Percentiles rank a stretch among this genome's conserved stretches.
Evolutionary conservation across 1,140 invertebrate species (phyloP).

Genomic region (Galleria mellonella): DNA sequence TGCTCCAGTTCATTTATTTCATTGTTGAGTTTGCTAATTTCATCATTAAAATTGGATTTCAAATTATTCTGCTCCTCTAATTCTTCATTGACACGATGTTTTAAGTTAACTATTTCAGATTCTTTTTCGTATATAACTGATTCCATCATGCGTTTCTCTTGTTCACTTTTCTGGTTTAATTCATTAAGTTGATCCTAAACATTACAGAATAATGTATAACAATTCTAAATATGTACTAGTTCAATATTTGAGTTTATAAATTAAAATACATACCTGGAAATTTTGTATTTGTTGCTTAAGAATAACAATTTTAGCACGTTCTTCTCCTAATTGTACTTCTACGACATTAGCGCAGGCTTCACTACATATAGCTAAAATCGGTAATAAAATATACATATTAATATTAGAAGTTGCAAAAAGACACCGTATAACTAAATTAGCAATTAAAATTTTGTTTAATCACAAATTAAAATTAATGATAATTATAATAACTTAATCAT

Average conservation of each 20-base stretch:
- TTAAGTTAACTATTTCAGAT: conserved; percentile 36
- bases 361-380: conserved; percentile 44
- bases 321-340: conserved; percentile 55
- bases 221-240: too few relatives aligned
- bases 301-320: conserved; percentile 46
- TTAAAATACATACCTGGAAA: conserved; percentile 49
- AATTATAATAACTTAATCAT: too few relatives aligned
- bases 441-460: too few relatives aligned
- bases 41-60: conserved; percentile 29
- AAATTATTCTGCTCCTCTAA: conserved; percentile 45
- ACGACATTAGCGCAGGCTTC: conserved; percentile 58
- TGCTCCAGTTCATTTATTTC: conserved; percentile 51
- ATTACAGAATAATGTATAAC: neutral
- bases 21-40: conserved; percentile 45
- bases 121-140: conserved; percentile 37
- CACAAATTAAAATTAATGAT: neutral
- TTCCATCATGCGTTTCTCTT: conserved; percentile 26
- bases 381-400: conserved; percentile 1
- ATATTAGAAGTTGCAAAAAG: neutral
- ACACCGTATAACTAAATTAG: too few relatives aligned
- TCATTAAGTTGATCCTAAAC: conserved; percentile 45
- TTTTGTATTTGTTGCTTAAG: conserved; percentile 45
- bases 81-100: conserved; percentile 51
- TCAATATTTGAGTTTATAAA: too few relatives aligned
- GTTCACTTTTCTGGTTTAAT: conserved; percentile 28